A percentile compares a stretch with the other conserved stretches of the same genome.
These are phyloP conservation scores for Catocala fraxini DNA, from an alignment of 2,888 invertebrate genomes.

Conservation along the genomic window DNA sequence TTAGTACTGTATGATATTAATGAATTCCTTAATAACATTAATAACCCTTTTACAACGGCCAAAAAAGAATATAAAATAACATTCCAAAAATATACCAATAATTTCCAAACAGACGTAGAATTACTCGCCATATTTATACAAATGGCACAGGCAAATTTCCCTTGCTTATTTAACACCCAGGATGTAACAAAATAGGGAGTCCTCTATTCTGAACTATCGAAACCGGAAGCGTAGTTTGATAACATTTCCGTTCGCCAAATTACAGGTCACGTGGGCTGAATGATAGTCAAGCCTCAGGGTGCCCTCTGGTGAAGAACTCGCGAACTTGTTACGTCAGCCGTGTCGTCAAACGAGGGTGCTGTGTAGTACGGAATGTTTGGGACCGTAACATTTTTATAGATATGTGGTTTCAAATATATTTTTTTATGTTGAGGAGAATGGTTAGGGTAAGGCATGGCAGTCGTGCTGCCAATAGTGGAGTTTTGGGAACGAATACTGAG, in stretches of 20 bases:
- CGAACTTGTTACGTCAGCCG: conserved; percentile 19
- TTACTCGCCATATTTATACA: background rate
- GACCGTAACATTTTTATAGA: background rate
- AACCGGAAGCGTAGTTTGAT: conserved; percentile 54
- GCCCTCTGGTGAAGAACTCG: conserved; percentile 23
- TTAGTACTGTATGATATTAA: too few species aligned
- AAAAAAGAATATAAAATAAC: too few species aligned
- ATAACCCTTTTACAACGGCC: too few species aligned
- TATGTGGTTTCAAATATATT: background rate
- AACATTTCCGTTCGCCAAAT: conserved; percentile 62
- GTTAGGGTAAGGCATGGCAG: too few species aligned
- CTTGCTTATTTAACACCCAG: background rate
- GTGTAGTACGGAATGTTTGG: background rate
- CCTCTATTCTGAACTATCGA: conserved; percentile 47
- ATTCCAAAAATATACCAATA: too few species aligned
- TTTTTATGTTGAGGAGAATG: too few species aligned
- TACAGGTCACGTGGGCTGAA: conserved; percentile 58
- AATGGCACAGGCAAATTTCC: conserved; percentile 8
- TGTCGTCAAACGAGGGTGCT: conserved; percentile 1
- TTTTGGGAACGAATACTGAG: too few species aligned
- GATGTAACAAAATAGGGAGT: conserved; percentile 15
- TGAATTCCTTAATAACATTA: too few species aligned
- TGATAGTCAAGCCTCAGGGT: conserved; percentile 46
- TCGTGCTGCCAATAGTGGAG: too few species aligned
- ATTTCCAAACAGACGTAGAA: background rate